Evolutionary conservation across 2,797 vertebrate genomes (phyloP), one percentile per base, ranked within the genome.

Genomic region (Pantherophis vulpinus): DNA sequence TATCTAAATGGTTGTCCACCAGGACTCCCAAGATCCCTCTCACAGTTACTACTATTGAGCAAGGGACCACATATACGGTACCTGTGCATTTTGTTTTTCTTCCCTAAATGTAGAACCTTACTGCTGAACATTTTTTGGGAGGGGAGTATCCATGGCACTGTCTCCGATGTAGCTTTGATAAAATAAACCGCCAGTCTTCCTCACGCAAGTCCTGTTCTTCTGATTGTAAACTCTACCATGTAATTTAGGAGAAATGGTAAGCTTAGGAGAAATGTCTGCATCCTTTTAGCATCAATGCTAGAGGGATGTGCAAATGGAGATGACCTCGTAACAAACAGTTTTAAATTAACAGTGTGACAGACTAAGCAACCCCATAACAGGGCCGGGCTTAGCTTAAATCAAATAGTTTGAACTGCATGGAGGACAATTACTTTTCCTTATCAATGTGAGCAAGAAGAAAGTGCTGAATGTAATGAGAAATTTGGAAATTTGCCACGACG

Each of bases 341-440:
- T 61, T 89, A 14, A 60, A 91, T 61, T 91, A 55, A 91, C 91
- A 42, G 61, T 16, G 9, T 86, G 83, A 32, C 51, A 47, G 89
- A n/a, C 37, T 12, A 63, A 12, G 11, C 32, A 66, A 86, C 58
- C 87, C 58, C 66, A 29, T 63, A 91, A 29, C 32, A n/a, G 4
- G 61, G 70, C 70, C 32, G 58, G 89, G 89, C 18, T 87, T 29
- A 87, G 54, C 27, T 91, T 86, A 25, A 63, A 32, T 86, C 63
- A 89, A 66, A 70, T 86, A 91, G 63, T 55, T 70, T 91, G 90
- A 58, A n/a, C 90, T 87, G 42, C 66, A 91, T 4, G 6, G 74
- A n/a, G 74, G 56, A 89, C 87, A 86, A 94, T 94, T 91, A 91
- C 74, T 59, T 87, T 94, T 87, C 58, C 16, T 47, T 59, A 90